Percentiles rank a stretch among this genome's conserved stretches.
phyloP scores from a whole-genome alignment of 23 tunicate genomes.

The Clavelina lepadiformis region DNA sequence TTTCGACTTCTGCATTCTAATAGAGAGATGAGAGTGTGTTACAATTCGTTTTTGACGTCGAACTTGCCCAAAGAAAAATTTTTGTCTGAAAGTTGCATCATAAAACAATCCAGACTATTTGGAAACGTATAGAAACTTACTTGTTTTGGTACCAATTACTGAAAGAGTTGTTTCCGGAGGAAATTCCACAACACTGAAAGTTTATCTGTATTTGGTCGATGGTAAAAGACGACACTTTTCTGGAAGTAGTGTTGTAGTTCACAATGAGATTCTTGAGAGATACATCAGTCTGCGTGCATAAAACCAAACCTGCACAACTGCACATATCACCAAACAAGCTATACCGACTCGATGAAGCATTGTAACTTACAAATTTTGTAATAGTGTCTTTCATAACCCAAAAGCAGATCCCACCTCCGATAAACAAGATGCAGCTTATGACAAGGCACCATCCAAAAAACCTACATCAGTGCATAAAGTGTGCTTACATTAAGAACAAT shows the following conservation, averaged over 20 bases:
- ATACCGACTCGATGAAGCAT: not conserved
- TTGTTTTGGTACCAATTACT: conserved; percentile 10
- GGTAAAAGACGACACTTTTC: conserved; percentile 43
- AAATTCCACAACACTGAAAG: conserved; percentile 68
- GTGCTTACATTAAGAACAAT: no score
- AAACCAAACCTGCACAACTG: no score
- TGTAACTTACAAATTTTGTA: conserved; percentile 58
- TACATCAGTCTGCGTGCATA: no score
- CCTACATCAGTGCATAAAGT: no score
- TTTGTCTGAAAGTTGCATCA: no score
- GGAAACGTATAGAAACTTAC: not conserved
- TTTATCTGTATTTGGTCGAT: conserved; percentile 52
- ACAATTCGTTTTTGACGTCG: no score
- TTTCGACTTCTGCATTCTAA: no score
- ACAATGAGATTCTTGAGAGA: not conserved
- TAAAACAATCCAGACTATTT: no score
- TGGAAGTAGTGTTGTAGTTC: conserved; percentile 32
- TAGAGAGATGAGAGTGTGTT: no score
- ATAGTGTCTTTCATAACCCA: conserved; percentile 52
- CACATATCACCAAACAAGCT: not conserved
- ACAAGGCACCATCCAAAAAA: conserved; percentile 58
- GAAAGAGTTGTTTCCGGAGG: conserved; percentile 13
- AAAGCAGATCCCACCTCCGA: conserved; percentile 62
- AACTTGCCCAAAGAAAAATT: no score
- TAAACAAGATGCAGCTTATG: conserved; percentile 33